Conservation (phyloP, 2,113 vertebrate genomes). For the Corynorhinus townsendii region DNA sequence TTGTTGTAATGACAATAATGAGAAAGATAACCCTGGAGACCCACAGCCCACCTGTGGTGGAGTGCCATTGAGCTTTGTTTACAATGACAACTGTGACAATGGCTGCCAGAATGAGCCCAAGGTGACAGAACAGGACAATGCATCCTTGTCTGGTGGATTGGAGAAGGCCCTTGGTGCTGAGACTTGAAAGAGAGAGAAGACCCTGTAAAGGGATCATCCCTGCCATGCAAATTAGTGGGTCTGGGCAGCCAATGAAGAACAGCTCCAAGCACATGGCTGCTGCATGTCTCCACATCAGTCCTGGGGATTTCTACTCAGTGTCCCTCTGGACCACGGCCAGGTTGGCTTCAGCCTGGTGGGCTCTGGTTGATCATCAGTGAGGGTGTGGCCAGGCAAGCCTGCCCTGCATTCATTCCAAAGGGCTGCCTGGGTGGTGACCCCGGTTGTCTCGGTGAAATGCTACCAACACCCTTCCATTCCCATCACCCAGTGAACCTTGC, state of each 20-base stretch:
- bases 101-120: background rate
- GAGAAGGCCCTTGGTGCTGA: background rate
- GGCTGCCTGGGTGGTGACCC: background rate
- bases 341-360: background rate
- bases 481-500: fast-evolving
- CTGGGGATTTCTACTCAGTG: background rate
- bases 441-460: background rate
- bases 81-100: background rate
- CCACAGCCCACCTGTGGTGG: background rate
- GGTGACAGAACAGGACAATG: background rate
- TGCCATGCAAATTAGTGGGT: background rate
- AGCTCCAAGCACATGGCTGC: background rate
- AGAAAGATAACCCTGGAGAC: fast-evolving
- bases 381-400: background rate
- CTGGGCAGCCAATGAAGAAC: background rate
- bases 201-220: background rate
- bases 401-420: background rate
- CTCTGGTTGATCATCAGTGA: background rate
- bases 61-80: no score
- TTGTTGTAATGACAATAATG: fast-evolving
- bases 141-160: no score
- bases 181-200: background rate
- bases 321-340: background rate
- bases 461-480: background rate
- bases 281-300: background rate